phyloP scores from a whole-genome alignment of 2,113 vertebrate genomes.

The Otocyon megalotis region DNA sequence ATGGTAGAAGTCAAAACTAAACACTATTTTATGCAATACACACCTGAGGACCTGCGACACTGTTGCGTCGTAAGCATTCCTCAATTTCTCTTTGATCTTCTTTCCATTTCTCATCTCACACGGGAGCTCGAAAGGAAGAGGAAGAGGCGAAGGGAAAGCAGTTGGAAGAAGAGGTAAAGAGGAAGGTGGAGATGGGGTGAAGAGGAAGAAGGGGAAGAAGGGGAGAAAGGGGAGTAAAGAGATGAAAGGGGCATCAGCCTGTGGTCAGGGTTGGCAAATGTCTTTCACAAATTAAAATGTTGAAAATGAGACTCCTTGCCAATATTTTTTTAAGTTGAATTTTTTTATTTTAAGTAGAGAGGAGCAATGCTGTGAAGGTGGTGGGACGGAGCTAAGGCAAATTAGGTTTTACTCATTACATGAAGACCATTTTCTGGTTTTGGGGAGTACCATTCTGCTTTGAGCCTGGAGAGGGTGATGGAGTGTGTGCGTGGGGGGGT shows the following conservation, averaged over 20 bases:
- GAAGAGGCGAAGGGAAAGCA: accelerated
- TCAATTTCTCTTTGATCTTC: not conserved
- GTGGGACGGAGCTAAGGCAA: not conserved
- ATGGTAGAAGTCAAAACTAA: not conserved
- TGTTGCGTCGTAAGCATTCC: accelerated
- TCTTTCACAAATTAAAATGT: not conserved
- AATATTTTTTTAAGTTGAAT: not conserved
- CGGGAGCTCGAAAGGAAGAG: not conserved
- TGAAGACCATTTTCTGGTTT: conserved; percentile 5
- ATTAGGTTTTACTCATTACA: conserved; percentile 37
- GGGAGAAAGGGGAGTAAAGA: too few species aligned
- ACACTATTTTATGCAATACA: not conserved
- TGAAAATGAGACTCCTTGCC: not conserved
- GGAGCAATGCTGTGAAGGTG: not conserved
- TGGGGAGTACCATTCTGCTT: not conserved
- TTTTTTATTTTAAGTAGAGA: conserved; percentile 12
- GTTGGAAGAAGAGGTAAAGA: not conserved
- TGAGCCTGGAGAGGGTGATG: not conserved
- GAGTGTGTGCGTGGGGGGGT: not conserved
- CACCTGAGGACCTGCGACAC: not conserved
- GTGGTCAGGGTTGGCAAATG: accelerated
- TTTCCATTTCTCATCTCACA: not conserved
- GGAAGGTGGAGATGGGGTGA: not conserved
- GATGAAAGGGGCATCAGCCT: accelerated
- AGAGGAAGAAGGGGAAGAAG: not conserved